phyloP scores from a whole-genome alignment of 1,140 invertebrate genomes.

The Cheumatopsyche charites region DNA sequence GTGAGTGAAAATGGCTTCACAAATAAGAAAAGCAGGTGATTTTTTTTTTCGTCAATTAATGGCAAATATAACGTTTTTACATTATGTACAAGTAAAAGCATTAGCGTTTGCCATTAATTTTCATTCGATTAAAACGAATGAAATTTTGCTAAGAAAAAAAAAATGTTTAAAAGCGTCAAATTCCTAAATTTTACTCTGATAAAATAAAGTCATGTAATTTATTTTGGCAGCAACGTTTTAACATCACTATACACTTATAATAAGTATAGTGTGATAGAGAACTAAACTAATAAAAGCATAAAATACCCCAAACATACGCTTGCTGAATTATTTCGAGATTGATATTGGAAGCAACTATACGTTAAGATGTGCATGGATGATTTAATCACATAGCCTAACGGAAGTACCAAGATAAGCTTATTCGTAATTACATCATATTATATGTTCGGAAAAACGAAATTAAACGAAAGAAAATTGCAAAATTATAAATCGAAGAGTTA shows the following conservation, averaged over 20 bases:
- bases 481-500: background rate
- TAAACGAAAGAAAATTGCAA: background rate
- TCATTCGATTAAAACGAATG: background rate
- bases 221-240: too few relatives aligned
- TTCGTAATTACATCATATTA: background rate
- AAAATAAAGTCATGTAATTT: too few relatives aligned
- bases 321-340: slow-evolving; percentile 4
- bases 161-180: too few relatives aligned
- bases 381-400: slow-evolving; percentile 2
- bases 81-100: too few relatives aligned
- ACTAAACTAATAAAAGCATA: background rate
- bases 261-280: too few relatives aligned
- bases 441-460: background rate
- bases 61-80: background rate
- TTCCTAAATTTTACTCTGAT: too few relatives aligned
- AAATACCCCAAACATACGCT: slow-evolving; percentile 16
- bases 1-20: too few relatives aligned
- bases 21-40: too few relatives aligned
- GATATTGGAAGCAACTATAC: slow-evolving; percentile 6
- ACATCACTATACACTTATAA: too few relatives aligned
- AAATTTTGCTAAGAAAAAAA: background rate
- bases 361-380: slow-evolving; percentile 11
- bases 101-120: slow-evolving; percentile 6
- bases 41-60: background rate
- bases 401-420: background rate